Evolutionary conservation across 2,113 vertebrate genomes (phyloP).

Genomic region (Rhynchomys soricoides): DNA sequence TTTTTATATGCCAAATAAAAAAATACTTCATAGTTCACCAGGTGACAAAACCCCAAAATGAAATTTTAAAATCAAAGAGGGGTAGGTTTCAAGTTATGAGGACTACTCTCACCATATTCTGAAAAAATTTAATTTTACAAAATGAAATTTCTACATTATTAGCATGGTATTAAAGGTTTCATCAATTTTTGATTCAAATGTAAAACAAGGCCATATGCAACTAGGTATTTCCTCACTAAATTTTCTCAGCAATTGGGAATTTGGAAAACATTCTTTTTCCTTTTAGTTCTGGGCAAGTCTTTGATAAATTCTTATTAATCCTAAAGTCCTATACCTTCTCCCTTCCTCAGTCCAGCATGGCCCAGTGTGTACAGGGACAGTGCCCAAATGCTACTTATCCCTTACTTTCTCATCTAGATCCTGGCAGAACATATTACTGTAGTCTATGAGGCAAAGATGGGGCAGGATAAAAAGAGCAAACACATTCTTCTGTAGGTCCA

Average conservation of each 20-base stretch:
- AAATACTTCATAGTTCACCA: background rate
- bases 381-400: background rate
- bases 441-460: conserved; percentile 4
- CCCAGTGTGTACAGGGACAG: conserved; percentile 21
- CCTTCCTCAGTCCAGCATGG: background rate
- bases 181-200: conserved; percentile 32
- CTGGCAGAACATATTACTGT: background rate
- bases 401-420: conserved; percentile 56
- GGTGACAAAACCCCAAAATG: conserved; percentile 31
- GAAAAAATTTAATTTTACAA: conserved; percentile 1
- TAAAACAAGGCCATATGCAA: background rate
- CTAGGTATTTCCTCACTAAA: conserved; percentile 43
- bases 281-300: background rate
- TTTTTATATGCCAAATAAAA: conserved; percentile 41
- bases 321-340: background rate
- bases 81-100: background rate
- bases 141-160: background rate
- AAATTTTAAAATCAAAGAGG: background rate
- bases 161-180: conserved; percentile 11
- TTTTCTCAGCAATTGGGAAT: conserved; percentile 15
- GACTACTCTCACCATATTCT: conserved; percentile 29
- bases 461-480: background rate
- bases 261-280: background rate
- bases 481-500: conserved; percentile 25
- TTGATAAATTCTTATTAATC: background rate